Conservation (phyloP, 2,797 vertebrate genomes). For the Acropternis orthonyx region DNA sequence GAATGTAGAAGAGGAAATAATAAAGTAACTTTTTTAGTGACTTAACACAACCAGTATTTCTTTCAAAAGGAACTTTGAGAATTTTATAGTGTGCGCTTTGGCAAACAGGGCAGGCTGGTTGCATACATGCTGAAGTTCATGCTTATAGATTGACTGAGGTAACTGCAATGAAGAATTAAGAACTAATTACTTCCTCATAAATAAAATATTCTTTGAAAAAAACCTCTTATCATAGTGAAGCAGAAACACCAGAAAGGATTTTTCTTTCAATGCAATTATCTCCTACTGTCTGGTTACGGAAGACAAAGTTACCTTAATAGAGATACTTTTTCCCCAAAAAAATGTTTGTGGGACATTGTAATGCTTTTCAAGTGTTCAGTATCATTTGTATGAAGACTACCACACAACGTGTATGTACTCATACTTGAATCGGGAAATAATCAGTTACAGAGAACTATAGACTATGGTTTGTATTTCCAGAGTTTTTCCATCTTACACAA, state of each 20-base stretch:
- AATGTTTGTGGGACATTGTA: background rate
- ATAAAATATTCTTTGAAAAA: background rate
- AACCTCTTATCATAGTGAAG: background rate
- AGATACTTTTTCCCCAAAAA: rapidly evolving
- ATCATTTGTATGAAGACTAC: background rate
- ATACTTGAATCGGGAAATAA: background rate
- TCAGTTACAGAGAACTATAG: background rate
- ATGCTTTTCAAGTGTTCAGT: background rate
- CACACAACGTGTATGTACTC: background rate
- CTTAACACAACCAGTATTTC: background rate
- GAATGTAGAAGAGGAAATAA: background rate
- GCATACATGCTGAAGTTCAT: background rate
- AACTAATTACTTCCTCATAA: background rate
- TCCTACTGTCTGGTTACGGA: background rate
- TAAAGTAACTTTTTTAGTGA: background rate
- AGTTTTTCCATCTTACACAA: background rate
- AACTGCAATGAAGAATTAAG: background rate
- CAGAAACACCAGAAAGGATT: background rate
- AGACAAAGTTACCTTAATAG: background rate
- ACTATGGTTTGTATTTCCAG: background rate
- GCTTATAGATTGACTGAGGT: background rate
- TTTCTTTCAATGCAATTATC: background rate
- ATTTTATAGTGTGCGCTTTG: background rate
- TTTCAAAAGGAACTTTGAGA: background rate
- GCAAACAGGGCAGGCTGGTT: background rate